Percentiles rank a stretch among this genome's conserved stretches.
phyloP scores from a whole-genome alignment of 2,113 vertebrate species.

The Anser brachyrhynchus region DNA sequence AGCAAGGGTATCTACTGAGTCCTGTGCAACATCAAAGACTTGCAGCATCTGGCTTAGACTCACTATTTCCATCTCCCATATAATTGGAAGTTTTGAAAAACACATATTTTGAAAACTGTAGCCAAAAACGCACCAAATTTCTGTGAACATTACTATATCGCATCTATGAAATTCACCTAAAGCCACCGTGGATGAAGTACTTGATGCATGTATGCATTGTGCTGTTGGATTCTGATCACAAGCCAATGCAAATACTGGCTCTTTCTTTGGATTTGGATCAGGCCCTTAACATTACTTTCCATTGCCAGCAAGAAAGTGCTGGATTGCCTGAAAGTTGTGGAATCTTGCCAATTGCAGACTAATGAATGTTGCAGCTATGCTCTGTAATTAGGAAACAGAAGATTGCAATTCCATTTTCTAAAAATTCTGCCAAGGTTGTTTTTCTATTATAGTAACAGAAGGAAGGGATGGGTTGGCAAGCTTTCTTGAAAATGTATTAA shows the following conservation, averaged over 20 bases:
- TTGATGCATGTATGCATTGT: background rate
- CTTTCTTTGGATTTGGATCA: background rate
- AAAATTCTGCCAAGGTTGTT: slow-evolving; percentile 3
- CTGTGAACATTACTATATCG: background rate
- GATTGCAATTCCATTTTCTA: background rate
- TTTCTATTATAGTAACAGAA: background rate
- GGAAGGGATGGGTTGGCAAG: background rate
- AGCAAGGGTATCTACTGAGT: background rate
- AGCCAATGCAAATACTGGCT: background rate
- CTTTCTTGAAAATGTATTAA: background rate
- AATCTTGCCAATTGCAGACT: background rate
- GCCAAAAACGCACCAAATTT: background rate
- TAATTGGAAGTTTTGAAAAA: background rate
- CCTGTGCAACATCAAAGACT: background rate
- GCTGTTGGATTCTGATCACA: background rate
- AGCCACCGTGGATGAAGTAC: background rate
- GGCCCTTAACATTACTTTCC: background rate
- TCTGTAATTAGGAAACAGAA: background rate
- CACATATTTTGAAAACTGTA: background rate
- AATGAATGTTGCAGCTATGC: background rate
- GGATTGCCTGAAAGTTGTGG: background rate
- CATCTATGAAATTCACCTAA: background rate
- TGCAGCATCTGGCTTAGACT: background rate
- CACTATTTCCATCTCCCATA: background rate
- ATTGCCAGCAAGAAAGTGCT: background rate